Evolutionary conservation across 2,888 invertebrate species (phyloP).

Genomic region (Aporophyla lueneburgensis): DNA sequence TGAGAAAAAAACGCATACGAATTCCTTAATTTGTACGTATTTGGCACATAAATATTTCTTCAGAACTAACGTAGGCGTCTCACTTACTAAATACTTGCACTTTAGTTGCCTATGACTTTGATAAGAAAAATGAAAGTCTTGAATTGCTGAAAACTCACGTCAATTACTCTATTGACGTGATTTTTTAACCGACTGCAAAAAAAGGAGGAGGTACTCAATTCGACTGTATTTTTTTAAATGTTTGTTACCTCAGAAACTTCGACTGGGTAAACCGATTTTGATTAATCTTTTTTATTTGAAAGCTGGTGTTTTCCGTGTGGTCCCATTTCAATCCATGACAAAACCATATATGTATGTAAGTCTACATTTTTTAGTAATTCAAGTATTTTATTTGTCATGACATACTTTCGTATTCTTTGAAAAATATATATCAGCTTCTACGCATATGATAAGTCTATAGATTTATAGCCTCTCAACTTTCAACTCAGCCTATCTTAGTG

Average conservation of each 20-base stretch:
- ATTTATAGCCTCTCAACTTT: conserved; percentile 27
- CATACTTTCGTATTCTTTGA: background rate
- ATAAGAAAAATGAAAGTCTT: background rate
- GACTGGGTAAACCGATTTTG: too few relatives aligned
- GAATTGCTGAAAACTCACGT: background rate
- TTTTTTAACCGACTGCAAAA: too few relatives aligned
- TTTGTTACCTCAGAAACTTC: too few relatives aligned
- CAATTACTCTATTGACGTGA: too few relatives aligned
- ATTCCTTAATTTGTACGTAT: background rate
- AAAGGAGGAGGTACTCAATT: too few relatives aligned
- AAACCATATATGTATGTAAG: too few relatives aligned
- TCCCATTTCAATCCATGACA: too few relatives aligned
- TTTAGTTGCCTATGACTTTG: conserved; percentile 5
- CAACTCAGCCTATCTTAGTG: conserved; percentile 5
- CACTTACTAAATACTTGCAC: conserved; percentile 6
- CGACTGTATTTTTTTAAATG: too few relatives aligned
- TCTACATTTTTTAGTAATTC: too few relatives aligned
- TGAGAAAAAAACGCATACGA: background rate
- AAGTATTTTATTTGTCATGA: too few relatives aligned
- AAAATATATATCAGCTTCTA: background rate
- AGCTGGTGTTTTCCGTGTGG: too few relatives aligned
- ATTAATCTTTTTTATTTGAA: too few relatives aligned
- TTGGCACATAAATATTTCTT: background rate
- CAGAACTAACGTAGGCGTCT: background rate
- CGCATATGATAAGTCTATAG: conserved; percentile 18